Conservation (phyloP, 2,888 invertebrate species). For the Germaria angustata region DNA sequence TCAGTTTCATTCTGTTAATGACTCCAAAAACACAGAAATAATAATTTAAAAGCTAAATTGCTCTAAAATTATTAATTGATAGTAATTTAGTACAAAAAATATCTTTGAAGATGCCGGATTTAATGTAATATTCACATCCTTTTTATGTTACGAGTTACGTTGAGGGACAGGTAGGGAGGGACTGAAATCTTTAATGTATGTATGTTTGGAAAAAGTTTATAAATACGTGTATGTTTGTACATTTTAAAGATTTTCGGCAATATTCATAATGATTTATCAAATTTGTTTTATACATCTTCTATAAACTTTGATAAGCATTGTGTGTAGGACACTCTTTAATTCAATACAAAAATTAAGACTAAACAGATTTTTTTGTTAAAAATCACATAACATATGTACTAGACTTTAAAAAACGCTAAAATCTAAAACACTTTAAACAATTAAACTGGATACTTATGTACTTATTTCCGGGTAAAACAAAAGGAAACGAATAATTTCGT, state of each 20-base stretch:
- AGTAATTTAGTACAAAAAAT: background rate
- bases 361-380: background rate
- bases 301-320: too few relatives aligned
- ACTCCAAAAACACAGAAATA: background rate
- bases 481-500: too few relatives aligned
- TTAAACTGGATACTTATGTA: background rate
- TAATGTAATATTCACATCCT: too few relatives aligned
- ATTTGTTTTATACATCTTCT: too few relatives aligned
- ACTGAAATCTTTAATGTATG: background rate
- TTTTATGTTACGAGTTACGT: too few relatives aligned
- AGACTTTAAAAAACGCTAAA: background rate
- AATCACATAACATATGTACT: background rate
- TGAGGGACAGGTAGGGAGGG: background rate
- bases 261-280: too few relatives aligned
- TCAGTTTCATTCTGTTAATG: too few relatives aligned
- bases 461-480: background rate
- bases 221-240: too few relatives aligned
- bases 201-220: too few relatives aligned
- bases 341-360: background rate
- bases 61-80: background rate
- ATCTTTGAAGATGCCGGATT: too few relatives aligned
- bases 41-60: background rate
- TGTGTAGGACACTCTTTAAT: too few relatives aligned
- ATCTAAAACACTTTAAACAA: background rate
- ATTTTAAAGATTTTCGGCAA: too few relatives aligned